Conservation (phyloP, 1,140 invertebrate species). For the Spodoptera frugiperda region DNA sequence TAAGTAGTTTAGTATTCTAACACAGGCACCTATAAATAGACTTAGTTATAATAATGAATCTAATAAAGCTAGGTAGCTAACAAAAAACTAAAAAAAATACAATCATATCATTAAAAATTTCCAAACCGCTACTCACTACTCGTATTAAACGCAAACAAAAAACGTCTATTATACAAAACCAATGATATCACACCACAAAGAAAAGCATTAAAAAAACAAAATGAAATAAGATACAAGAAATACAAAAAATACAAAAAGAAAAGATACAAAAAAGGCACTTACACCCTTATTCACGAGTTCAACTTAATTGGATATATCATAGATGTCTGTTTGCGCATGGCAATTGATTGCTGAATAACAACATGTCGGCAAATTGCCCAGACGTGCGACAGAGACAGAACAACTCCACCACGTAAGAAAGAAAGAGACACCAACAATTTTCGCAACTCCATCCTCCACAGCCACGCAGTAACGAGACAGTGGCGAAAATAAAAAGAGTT, state of each 20-base stretch:
- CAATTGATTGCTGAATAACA: conserved; percentile 86
- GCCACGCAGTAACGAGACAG: conserved; percentile 63
- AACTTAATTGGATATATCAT: conserved; percentile 86
- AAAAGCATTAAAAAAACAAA: background rate
- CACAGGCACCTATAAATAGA: no score
- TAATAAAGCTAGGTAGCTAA: no score
- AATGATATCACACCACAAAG: no score
- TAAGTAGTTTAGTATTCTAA: no score
- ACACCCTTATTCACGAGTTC: conserved; percentile 56
- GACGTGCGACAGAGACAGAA: conserved; percentile 61
- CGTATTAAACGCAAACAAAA: background rate
- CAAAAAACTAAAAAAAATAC: background rate
- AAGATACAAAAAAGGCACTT: conserved; percentile 58
- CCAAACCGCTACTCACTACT: background rate
- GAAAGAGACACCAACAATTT: conserved; percentile 56
- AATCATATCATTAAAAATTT: background rate
- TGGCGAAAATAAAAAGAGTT: conserved; percentile 58
- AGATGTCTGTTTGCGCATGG: conserved; percentile 85
- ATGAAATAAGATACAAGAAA: background rate
- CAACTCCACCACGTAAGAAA: conserved; percentile 16
- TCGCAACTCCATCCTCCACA: conserved; percentile 33
- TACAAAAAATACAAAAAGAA: background rate
- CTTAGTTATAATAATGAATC: no score
- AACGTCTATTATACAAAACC: background rate
- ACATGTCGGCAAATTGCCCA: conserved; percentile 82